These are phyloP conservation scores for Plebejus argus DNA, from an alignment of 2,888 invertebrate species.

Conservation along the genomic window DNA sequence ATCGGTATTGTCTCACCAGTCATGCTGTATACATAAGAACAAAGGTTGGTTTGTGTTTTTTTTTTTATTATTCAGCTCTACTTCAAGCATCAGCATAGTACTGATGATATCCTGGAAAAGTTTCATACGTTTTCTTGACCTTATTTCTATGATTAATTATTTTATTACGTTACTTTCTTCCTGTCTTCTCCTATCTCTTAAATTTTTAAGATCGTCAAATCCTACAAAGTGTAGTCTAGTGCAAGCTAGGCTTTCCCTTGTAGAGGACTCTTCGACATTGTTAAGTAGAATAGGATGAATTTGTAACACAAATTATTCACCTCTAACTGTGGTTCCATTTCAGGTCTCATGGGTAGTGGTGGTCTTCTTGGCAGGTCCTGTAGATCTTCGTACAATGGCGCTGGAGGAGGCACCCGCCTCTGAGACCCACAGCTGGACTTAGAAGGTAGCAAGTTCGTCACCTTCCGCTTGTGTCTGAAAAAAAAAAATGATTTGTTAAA, in stretches of 20 bases:
- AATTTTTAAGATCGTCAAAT: too few relatives aligned
- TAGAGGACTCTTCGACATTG: neutral
- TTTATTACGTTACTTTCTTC: too few relatives aligned
- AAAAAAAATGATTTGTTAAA: conserved; percentile 37
- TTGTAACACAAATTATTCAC: conserved; percentile 47
- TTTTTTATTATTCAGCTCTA: too few relatives aligned
- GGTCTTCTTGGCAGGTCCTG: conserved; percentile 83
- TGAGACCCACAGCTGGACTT: conserved; percentile 83
- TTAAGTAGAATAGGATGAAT: neutral
- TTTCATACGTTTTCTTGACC: too few relatives aligned
- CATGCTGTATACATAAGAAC: too few relatives aligned
- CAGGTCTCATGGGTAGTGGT: conserved; percentile 71
- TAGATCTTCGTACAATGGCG: conserved; percentile 89
- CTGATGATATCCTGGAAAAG: too few relatives aligned
- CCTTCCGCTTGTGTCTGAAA: conserved; percentile 92
- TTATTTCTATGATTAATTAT: too few relatives aligned
- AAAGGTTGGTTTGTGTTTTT: too few relatives aligned
- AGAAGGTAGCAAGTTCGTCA: conserved; percentile 91
- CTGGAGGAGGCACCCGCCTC: conserved; percentile 76
- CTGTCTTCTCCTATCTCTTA: too few relatives aligned
- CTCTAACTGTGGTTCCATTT: conserved; percentile 74
- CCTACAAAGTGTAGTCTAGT: too few relatives aligned
- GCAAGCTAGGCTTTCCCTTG: neutral
- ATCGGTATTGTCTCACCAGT: too few relatives aligned
- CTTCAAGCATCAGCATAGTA: too few relatives aligned